phyloP scores from a whole-genome alignment of 2,797 vertebrate species.

The Eulemur mongoz region DNA sequence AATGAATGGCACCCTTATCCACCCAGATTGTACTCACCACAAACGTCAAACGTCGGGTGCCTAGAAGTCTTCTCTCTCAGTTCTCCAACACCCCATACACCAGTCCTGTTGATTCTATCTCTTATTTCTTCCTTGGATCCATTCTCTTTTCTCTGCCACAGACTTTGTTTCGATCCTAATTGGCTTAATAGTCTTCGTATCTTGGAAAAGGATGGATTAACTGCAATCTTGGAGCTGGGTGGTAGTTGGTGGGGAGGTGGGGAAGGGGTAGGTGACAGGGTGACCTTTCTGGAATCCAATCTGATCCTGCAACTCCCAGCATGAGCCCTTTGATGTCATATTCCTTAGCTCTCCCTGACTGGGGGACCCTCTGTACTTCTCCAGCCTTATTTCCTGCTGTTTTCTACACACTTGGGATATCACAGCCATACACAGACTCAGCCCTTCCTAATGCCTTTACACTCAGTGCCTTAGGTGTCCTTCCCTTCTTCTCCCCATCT shows the following conservation, averaged over 20 bases:
- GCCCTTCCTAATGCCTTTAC: neutral
- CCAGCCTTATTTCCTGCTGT: neutral
- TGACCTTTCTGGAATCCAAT: neutral
- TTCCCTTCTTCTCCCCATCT: neutral
- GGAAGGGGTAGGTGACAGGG: neutral
- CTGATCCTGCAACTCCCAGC: neutral
- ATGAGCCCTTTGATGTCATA: neutral
- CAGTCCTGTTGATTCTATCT: neutral
- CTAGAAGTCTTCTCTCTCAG: neutral
- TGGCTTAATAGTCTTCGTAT: neutral
- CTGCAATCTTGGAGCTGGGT: neutral
- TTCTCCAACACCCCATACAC: neutral
- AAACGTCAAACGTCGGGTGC: neutral
- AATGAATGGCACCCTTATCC: neutral
- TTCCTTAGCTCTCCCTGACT: neutral
- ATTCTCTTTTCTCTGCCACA: neutral
- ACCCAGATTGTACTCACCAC: neutral
- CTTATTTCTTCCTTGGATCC: neutral
- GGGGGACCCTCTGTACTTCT: neutral
- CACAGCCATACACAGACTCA: neutral
- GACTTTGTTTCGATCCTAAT: neutral
- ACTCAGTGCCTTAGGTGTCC: neutral
- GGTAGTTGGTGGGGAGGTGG: neutral
- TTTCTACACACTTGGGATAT: neutral
- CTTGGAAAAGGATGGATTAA: neutral